Evolutionary conservation across 2,113 vertebrate genomes (phyloP).

Genomic region (Catharus fuscescens): DNA sequence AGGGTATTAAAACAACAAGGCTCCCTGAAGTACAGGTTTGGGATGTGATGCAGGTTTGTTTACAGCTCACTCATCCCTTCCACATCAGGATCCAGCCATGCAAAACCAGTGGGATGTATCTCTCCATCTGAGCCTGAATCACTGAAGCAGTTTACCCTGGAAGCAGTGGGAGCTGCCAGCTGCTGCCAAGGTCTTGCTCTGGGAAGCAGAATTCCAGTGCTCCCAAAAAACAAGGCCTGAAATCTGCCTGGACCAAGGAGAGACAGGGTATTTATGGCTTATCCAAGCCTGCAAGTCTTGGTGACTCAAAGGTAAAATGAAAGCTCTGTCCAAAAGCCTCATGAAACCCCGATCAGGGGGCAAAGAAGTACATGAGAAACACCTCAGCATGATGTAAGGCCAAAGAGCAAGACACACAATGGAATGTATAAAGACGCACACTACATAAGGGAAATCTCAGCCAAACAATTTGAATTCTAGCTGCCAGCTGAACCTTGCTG

Average conservation of each 20-base stretch:
- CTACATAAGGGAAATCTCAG: background rate
- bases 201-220: background rate
- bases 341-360: background rate
- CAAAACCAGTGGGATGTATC: conserved; percentile 23
- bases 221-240: background rate
- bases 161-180: background rate
- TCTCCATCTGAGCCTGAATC: conserved; percentile 14
- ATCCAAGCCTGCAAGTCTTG: background rate
- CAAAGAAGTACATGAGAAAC: background rate
- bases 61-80: conserved; percentile 27
- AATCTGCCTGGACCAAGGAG: background rate
- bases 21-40: conserved; percentile 23
- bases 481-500: background rate
- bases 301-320: background rate
- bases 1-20: conserved; percentile 23
- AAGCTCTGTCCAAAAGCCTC: background rate
- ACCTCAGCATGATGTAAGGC: background rate
- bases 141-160: background rate
- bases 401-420: background rate
- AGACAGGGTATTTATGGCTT: background rate
- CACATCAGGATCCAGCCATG: background rate
- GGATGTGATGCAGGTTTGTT: conserved; percentile 16
- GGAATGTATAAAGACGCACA: background rate
- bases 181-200: background rate
- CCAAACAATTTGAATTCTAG: background rate